Evolutionary conservation across 2,888 invertebrate species (phyloP).

Genomic region (Byasa hedistus): DNA sequence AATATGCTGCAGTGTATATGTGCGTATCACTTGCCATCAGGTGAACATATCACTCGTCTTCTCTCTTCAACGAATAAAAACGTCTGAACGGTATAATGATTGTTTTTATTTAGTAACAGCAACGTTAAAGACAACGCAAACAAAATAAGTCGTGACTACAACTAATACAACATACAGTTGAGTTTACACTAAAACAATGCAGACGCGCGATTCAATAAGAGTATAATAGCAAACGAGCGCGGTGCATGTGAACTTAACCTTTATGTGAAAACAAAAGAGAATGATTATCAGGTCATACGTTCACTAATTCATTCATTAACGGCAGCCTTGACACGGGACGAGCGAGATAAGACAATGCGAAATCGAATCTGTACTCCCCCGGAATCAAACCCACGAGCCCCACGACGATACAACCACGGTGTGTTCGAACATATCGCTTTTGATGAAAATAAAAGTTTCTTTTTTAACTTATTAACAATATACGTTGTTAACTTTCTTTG

Average conservation of each 20-base stretch:
- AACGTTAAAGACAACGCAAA: no score
- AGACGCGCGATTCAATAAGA: slow-evolving; percentile 3
- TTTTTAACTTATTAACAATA: no score
- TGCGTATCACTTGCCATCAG: no score
- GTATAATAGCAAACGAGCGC: slow-evolving; percentile 9
- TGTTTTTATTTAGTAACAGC: no score
- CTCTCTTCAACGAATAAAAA: no score
- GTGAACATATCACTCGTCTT: no score
- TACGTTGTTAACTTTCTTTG: no score
- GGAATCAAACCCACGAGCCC: slow-evolving; percentile 33
- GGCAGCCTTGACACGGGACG: slow-evolving; percentile 38
- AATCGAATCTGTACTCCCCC: slow-evolving; percentile 36
- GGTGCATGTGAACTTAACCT: slow-evolving; percentile 43
- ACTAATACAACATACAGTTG: slow-evolving; percentile 12
- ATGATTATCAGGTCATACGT: slow-evolving; percentile 34
- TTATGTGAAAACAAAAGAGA: slow-evolving; percentile 34
- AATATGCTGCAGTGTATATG: no score
- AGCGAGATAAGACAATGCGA: slow-evolving; percentile 38
- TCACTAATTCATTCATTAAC: slow-evolving; percentile 41
- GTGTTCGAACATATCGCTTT: slow-evolving; percentile 19
- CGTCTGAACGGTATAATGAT: no score
- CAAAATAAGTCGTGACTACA: slow-evolving; percentile 2
- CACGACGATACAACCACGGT: slow-evolving; percentile 26
- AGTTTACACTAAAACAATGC: slow-evolving; percentile 17
- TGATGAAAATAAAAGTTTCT: no score